These are phyloP conservation scores for Sinocyclocheilus anophthalmus DNA, from an alignment of 2,113 vertebrate species.

Conservation along the genomic window DNA sequence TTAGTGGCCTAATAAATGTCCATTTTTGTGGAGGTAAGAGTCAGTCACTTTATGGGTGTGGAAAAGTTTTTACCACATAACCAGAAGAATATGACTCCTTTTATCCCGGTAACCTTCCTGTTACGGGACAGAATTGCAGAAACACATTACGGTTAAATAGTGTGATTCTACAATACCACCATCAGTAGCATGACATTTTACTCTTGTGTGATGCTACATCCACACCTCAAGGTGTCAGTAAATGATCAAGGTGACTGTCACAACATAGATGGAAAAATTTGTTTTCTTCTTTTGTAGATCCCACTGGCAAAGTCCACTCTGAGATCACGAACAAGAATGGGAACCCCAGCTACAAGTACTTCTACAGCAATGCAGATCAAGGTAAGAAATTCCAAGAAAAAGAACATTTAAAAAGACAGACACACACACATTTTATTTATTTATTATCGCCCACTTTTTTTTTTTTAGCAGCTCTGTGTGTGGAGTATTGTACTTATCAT, in stretches of 20 bases:
- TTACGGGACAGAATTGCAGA: background rate
- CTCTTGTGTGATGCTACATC: background rate
- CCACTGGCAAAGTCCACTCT: conserved; percentile 88
- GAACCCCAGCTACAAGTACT: conserved; percentile 98
- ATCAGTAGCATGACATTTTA: background rate
- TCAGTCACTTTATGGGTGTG: background rate
- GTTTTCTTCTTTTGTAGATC: conserved; percentile 76
- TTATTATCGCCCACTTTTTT: background rate
- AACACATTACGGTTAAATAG: background rate
- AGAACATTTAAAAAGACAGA: background rate
- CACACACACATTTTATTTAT: background rate
- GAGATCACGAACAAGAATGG: conserved; percentile 94
- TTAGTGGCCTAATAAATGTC: background rate
- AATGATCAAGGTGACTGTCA: background rate
- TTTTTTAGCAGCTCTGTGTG: background rate
- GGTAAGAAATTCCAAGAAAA: conserved; percentile 72
- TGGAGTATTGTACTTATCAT: too few relatives aligned
- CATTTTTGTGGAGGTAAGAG: background rate
- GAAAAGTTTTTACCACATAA: background rate
- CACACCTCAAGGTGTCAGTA: background rate
- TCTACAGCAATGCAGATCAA: conserved; percentile 94
- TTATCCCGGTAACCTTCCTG: background rate
- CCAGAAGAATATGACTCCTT: background rate
- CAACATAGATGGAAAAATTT: background rate
- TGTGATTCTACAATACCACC: background rate